phyloP scores from a whole-genome alignment of 2,888 invertebrate species.

The Drosophila quinaria region DNA sequence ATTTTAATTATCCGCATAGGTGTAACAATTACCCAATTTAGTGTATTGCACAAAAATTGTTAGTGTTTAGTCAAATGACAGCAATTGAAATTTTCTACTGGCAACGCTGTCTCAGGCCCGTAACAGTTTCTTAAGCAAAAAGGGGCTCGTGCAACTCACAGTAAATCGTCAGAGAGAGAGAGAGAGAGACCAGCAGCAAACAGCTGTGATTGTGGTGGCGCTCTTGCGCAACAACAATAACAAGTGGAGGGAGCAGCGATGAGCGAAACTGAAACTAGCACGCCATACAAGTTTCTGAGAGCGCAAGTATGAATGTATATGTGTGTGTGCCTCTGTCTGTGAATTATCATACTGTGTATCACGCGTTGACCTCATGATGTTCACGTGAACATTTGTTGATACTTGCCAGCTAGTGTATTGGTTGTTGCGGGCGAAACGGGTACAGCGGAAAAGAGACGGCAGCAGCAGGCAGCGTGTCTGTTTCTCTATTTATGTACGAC shows the following conservation, averaged over 20 bases:
- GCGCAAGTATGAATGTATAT: conserved; percentile 86
- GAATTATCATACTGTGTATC: conserved; percentile 86
- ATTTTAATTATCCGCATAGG: no score
- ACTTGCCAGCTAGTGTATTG: conserved; percentile 50
- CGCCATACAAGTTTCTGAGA: conserved; percentile 57
- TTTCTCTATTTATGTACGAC: conserved; percentile 46
- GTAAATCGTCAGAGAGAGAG: conserved; percentile 87
- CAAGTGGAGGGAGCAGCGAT: conserved; percentile 28
- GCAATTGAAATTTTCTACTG: conserved; percentile 41
- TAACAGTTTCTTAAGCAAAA: conserved; percentile 79
- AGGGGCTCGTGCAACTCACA: conserved; percentile 90
- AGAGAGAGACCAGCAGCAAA: conserved; percentile 48
- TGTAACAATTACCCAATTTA: conserved; percentile 11
- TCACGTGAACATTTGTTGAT: conserved; percentile 87
- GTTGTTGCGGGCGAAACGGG: conserved; percentile 11
- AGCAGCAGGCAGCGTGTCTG: conserved; percentile 63
- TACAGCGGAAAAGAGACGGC: conserved; percentile 31
- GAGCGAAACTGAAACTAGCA: conserved; percentile 69
- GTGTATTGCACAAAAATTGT: conserved; percentile 10
- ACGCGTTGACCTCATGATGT: conserved; percentile 92
- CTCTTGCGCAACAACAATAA: conserved; percentile 77
- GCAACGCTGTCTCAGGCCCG: conserved; percentile 55
- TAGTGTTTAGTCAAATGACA: conserved; percentile 13
- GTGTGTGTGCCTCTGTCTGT: conserved; percentile 72
- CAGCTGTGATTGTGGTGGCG: conserved; percentile 69